phyloP scores from a whole-genome alignment of 2,888 invertebrate genomes.

The Microplitis manilae region DNA sequence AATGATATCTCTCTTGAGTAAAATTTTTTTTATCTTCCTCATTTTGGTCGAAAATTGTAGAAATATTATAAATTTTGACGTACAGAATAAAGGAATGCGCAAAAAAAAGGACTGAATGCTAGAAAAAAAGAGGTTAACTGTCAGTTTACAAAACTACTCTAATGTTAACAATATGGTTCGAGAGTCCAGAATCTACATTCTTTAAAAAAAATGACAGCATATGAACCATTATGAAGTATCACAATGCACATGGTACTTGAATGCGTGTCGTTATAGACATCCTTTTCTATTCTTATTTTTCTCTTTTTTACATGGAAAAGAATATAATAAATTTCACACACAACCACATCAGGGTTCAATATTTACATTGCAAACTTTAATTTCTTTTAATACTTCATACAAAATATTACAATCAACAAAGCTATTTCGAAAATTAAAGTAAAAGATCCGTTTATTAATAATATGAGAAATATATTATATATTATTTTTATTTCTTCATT shows the following conservation, averaged over 20 bases:
- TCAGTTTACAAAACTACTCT: background rate
- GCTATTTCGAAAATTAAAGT: too few species aligned
- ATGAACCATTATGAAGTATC: conserved; percentile 64
- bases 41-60: background rate
- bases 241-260: conserved; percentile 69
- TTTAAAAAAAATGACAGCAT: conserved; percentile 65
- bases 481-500: too few species aligned
- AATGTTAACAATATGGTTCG: conserved; percentile 65
- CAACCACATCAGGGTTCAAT: conserved; percentile 54
- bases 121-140: conserved; percentile 35
- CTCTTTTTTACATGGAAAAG: conserved; percentile 60
- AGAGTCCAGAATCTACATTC: conserved; percentile 65
- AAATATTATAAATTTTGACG: background rate
- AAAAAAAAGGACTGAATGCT: conserved; percentile 8
- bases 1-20: background rate
- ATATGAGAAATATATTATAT: too few species aligned
- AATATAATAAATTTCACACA: conserved; percentile 56
- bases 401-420: too few species aligned
- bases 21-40: background rate
- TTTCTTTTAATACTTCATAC: background rate
- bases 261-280: conserved; percentile 57
- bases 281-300: conserved; percentile 13
- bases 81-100: background rate
- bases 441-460: too few species aligned
- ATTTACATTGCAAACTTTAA: conserved; percentile 57